These are phyloP conservation scores for Corythornis vintsioides DNA, from an alignment of 2,113 vertebrate species.

Conservation along the genomic window DNA sequence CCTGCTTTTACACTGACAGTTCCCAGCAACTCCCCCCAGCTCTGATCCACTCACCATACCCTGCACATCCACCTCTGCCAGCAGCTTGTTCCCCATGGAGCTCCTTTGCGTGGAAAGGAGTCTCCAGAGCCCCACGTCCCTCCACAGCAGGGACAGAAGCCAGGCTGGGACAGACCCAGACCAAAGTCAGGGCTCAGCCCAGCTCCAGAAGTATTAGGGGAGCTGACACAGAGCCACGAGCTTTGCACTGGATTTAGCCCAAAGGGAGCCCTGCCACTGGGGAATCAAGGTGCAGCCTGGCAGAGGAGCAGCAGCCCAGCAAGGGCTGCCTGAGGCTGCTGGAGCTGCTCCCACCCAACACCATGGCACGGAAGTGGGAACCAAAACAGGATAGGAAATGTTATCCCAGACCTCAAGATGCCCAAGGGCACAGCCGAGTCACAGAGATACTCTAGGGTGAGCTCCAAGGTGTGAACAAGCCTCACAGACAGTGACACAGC, in stretches of 20 bases:
- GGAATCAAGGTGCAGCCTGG: not conserved
- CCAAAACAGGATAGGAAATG: not conserved
- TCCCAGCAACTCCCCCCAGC: not conserved
- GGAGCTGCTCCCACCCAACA: not conserved
- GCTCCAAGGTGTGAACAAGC: not conserved
- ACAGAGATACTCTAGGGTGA: not conserved
- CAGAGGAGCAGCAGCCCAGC: not conserved
- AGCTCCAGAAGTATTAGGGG: not conserved
- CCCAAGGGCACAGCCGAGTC: not conserved
- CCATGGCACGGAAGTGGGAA: not conserved
- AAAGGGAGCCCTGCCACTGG: fast-evolving
- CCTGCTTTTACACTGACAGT: not conserved
- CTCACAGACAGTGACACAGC: not conserved
- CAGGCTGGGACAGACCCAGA: not conserved
- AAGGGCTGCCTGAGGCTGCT: not conserved
- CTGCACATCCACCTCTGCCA: not conserved
- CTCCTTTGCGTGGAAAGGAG: not conserved
- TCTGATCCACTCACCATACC: not conserved
- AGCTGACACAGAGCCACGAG: not conserved
- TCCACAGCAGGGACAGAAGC: not conserved
- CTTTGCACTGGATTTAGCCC: not conserved
- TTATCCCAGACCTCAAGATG: not conserved
- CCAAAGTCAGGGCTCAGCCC: not conserved
- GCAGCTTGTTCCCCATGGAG: not conserved
- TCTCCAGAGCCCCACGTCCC: fast-evolving